phyloP scores from a whole-genome alignment of 2,113 vertebrate species.

The Chionomys nivalis region DNA sequence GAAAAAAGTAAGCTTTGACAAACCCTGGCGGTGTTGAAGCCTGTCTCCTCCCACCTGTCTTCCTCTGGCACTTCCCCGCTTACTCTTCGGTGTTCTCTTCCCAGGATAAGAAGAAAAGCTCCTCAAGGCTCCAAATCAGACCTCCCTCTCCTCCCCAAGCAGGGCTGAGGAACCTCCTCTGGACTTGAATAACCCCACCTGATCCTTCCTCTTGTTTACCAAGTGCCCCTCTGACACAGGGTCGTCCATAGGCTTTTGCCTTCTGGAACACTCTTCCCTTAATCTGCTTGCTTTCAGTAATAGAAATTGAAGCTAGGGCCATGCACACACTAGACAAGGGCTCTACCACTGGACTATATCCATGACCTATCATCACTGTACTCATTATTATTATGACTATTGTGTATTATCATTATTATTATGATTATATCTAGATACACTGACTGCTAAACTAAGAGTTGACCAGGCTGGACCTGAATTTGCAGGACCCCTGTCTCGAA shows the following conservation, averaged over 20 bases:
- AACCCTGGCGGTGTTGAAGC: constrained; percentile 25
- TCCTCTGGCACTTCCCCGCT: background rate
- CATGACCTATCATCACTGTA: background rate
- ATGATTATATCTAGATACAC: background rate
- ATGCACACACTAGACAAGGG: background rate
- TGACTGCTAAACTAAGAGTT: background rate
- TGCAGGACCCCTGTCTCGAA: background rate
- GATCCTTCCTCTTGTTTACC: background rate
- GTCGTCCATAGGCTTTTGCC: background rate
- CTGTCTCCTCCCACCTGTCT: background rate
- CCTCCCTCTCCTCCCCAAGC: background rate
- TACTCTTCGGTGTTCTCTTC: background rate
- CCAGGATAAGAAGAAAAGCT: background rate
- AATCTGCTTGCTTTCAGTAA: background rate
- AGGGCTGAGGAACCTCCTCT: background rate
- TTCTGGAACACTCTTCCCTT: background rate
- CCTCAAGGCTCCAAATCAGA: background rate
- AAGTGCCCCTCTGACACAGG: background rate
- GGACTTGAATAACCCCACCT: background rate
- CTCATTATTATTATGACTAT: background rate
- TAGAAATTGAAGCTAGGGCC: background rate
- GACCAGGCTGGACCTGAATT: background rate
- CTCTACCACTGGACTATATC: background rate
- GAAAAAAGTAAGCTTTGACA: constrained; percentile 52
- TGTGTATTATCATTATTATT: background rate